Conservation (phyloP, 2,888 invertebrate genomes). For the Dynastes tityus region DNA sequence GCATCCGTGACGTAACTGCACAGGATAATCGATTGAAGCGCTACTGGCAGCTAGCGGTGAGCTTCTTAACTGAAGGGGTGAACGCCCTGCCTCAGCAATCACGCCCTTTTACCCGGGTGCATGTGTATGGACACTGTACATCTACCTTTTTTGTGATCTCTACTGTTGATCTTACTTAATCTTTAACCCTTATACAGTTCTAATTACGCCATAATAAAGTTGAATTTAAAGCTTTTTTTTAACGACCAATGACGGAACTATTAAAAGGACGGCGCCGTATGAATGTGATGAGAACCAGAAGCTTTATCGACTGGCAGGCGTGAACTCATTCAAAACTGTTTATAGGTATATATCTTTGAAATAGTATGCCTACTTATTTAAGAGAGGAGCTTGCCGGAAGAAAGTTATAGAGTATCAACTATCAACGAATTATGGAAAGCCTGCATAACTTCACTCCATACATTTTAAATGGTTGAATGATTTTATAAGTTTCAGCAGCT, state of each 20-base stretch:
- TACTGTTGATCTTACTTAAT: slow-evolving; percentile 48
- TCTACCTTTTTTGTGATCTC: slow-evolving; percentile 28
- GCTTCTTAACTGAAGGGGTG: slow-evolving; percentile 65
- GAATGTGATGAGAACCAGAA: slow-evolving; percentile 25
- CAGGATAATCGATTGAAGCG: slow-evolving; percentile 70
- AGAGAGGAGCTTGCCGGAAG: background rate
- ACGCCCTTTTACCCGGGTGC: slow-evolving; percentile 63
- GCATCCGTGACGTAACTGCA: slow-evolving; percentile 69
- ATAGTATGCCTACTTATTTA: slow-evolving; percentile 1
- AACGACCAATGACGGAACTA: slow-evolving; percentile 17
- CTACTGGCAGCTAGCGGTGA: slow-evolving; percentile 65
- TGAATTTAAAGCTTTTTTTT: slow-evolving; percentile 11
- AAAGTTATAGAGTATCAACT: background rate
- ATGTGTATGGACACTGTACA: slow-evolving; percentile 51
- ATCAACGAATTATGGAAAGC: no score
- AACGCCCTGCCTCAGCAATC: slow-evolving; percentile 67
- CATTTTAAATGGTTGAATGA: no score
- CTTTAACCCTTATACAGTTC: slow-evolving; percentile 39
- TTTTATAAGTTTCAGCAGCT: no score
- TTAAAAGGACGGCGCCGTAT: slow-evolving; percentile 2
- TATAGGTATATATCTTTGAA: slow-evolving; percentile 3
- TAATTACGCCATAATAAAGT: slow-evolving; percentile 35
- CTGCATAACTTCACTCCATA: no score
- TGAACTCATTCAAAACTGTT: slow-evolving; percentile 36
- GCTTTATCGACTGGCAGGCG: slow-evolving; percentile 45